These are phyloP conservation scores for Campylorhamphus procurvoides DNA, from an alignment of 2,113 vertebrate species.

Conservation along the genomic window DNA sequence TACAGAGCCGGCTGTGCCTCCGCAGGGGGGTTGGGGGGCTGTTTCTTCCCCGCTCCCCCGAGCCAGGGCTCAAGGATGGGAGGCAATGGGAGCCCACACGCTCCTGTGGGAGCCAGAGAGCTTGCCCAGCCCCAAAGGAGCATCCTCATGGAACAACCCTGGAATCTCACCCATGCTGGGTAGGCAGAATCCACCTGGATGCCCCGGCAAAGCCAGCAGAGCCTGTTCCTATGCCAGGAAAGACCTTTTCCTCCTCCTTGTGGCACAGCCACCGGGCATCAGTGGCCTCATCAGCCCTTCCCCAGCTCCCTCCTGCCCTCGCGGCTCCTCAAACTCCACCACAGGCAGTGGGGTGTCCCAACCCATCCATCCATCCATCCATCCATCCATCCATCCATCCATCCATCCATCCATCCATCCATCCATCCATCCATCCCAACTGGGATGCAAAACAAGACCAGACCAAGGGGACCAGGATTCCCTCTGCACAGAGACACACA, in stretches of 20 bases:
- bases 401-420: not conserved
- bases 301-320: not conserved
- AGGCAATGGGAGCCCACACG: fast-evolving
- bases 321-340: not conserved
- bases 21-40: not conserved
- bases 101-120: fast-evolving
- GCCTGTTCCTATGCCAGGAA: fast-evolving
- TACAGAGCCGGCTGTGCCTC: conserved; percentile 7
- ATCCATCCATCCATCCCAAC: not conserved
- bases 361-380: not conserved
- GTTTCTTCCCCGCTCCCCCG: not conserved
- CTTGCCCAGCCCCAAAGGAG: not conserved
- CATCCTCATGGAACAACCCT: not conserved
- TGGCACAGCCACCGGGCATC: not conserved
- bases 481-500: fast-evolving
- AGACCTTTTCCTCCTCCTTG: not conserved
- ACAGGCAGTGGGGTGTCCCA: fast-evolving
- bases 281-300: too few relatives aligned
- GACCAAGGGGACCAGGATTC: not conserved
- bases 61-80: not conserved
- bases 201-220: too few relatives aligned
- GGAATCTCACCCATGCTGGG: not conserved
- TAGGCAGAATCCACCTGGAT: not conserved
- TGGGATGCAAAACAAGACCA: fast-evolving
- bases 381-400: not conserved